A percentile compares a stretch with the other conserved stretches of the same genome.
Conservation (phyloP, 1,140 invertebrate genomes). For the Apis dorsata region DNA sequence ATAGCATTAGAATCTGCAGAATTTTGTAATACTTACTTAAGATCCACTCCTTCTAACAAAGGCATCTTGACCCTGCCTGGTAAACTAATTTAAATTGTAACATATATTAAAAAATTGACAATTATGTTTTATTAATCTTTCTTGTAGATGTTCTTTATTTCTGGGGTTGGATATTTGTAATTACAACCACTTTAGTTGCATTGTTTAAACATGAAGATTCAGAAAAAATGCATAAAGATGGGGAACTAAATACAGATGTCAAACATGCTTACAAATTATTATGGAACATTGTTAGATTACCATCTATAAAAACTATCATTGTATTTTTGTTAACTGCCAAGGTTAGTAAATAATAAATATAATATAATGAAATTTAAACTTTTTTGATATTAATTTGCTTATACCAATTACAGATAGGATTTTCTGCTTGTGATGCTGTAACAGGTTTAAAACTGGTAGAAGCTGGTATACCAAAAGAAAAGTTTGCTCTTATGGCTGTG, state of each 20-base stretch:
- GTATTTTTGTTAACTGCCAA: constrained; percentile 94
- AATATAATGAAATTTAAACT: neutral
- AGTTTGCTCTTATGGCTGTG: constrained; percentile 93
- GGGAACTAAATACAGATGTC: constrained; percentile 83
- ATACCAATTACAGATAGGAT: constrained; percentile 87
- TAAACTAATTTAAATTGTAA: constrained; percentile 65
- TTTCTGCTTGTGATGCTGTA: constrained; percentile 97
- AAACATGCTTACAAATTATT: constrained; percentile 92
- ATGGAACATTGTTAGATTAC: constrained; percentile 91
- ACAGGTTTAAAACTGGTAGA: constrained; percentile 97
- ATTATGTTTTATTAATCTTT: constrained; percentile 4
- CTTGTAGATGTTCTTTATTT: constrained; percentile 93
- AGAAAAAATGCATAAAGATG: constrained; percentile 74
- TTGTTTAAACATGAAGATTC: constrained; percentile 93
- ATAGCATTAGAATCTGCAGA: constrained; percentile 97
- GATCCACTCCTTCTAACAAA: constrained; percentile 84
- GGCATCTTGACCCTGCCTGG: constrained; percentile 93
- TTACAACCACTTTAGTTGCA: constrained; percentile 94
- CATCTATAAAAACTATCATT: constrained; percentile 88
- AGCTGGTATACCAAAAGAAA: constrained; percentile 96
- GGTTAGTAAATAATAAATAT: constrained; percentile 78
- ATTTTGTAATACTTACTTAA: constrained; percentile 97
- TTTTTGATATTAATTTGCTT: neutral
- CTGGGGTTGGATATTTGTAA: constrained; percentile 95
- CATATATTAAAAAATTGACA: too few species aligned